phyloP scores from a whole-genome alignment of 2,113 vertebrate species.

The Tupaia chinensis region DNA sequence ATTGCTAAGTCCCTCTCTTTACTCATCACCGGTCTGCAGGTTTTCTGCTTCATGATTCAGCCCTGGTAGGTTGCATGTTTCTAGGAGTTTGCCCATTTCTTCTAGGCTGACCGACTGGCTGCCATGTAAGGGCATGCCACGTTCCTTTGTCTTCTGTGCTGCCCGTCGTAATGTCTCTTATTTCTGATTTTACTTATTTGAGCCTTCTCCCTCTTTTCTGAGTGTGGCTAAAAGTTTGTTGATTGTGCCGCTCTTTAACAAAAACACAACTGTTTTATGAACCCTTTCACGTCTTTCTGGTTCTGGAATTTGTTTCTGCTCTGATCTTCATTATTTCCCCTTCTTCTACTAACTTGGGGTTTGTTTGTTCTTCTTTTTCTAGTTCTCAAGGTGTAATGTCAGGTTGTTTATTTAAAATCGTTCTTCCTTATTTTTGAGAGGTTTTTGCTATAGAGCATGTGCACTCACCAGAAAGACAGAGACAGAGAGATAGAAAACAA shows the following conservation, averaged over 20 bases:
- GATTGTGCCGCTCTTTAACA: background rate
- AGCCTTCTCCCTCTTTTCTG: background rate
- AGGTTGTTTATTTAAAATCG: background rate
- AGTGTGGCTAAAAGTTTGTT: background rate
- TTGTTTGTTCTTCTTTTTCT: background rate
- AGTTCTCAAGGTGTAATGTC: background rate
- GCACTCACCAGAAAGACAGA: no score
- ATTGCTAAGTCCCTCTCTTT: background rate
- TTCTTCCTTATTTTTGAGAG: background rate
- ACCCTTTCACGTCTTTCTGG: background rate
- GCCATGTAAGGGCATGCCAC: background rate
- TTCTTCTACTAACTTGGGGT: background rate
- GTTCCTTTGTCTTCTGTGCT: background rate
- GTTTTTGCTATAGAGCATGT: no score
- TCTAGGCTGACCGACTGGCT: background rate
- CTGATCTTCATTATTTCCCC: background rate
- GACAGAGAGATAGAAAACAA: no score
- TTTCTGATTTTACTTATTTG: background rate
- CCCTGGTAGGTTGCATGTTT: background rate
- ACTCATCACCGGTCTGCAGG: background rate
- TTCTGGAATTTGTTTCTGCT: background rate
- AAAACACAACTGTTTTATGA: background rate
- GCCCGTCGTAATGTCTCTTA: background rate
- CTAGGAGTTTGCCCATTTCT: background rate
- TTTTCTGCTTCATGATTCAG: background rate